A percentile compares a stretch with the other conserved stretches of the same genome.
phyloP scores from a whole-genome alignment of 2,797 vertebrate species.

The Falco biarmicus region DNA sequence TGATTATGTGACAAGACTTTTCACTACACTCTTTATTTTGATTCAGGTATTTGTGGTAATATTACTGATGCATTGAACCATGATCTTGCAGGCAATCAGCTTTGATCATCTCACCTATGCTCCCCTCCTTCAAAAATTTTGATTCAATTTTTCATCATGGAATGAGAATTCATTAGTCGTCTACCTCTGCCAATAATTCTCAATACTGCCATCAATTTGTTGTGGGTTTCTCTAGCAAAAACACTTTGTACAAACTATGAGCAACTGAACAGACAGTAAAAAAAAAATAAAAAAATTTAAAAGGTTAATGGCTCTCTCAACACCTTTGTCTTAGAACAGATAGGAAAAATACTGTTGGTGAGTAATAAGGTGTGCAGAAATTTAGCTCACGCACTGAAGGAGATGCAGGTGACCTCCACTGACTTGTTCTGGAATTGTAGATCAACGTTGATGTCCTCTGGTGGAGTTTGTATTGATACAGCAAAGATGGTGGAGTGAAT shows the following conservation, averaged over 20 bases:
- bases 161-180: neutral
- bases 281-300: neutral
- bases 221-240: neutral
- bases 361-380: neutral
- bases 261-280: neutral
- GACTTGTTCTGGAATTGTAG: neutral
- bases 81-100: neutral
- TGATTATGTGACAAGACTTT: constrained; percentile 47
- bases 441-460: neutral
- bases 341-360: neutral
- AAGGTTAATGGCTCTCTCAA: neutral
- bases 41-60: neutral
- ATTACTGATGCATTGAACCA: neutral
- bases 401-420: neutral
- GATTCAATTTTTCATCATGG: neutral
- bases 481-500: neutral
- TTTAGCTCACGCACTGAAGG: neutral
- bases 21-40: constrained; percentile 27
- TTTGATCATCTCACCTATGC: neutral
- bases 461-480: neutral
- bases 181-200: neutral
- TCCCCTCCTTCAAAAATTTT: constrained; percentile 22
- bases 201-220: neutral
- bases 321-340: neutral
- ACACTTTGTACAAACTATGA: neutral